Conservation (phyloP, 1,140 invertebrate species). For the Acyrthosiphon pisum region DNA sequence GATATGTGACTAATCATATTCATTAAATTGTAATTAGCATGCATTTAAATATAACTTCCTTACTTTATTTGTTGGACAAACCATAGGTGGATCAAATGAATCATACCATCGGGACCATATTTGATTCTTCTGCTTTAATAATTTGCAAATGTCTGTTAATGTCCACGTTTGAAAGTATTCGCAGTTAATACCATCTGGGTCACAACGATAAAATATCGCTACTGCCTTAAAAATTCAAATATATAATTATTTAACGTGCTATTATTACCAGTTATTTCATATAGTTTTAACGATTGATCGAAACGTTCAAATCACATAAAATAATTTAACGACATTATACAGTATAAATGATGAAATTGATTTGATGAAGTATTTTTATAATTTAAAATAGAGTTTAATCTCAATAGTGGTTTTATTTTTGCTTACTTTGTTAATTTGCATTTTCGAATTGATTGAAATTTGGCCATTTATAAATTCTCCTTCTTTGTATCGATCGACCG, state of each 20-base stretch:
- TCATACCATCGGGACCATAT: slow-evolving; percentile 18
- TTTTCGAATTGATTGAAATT: background rate
- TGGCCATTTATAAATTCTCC: background rate
- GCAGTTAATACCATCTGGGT: slow-evolving; percentile 41
- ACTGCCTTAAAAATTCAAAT: background rate
- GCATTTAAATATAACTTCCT: no score
- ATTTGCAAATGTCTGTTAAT: background rate
- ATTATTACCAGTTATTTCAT: background rate
- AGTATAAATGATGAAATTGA: no score
- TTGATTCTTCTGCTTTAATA: slow-evolving; percentile 16
- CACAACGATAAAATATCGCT: background rate
- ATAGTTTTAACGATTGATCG: no score
- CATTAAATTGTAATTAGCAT: no score
- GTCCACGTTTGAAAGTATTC: slow-evolving; percentile 48
- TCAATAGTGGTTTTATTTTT: background rate
- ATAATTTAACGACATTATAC: background rate
- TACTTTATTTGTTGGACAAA: no score
- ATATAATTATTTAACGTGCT: background rate
- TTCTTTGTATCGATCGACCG: background rate
- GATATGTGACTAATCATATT: no score
- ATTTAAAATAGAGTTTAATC: no score
- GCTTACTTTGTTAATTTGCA: background rate
- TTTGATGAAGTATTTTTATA: no score
- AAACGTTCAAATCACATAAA: no score
- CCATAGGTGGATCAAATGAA: background rate